A percentile compares a stretch with the other conserved stretches of the same genome.
phyloP scores from a whole-genome alignment of 35 echinoderm and acorn worm species.

The Lytechinus variegatus region DNA sequence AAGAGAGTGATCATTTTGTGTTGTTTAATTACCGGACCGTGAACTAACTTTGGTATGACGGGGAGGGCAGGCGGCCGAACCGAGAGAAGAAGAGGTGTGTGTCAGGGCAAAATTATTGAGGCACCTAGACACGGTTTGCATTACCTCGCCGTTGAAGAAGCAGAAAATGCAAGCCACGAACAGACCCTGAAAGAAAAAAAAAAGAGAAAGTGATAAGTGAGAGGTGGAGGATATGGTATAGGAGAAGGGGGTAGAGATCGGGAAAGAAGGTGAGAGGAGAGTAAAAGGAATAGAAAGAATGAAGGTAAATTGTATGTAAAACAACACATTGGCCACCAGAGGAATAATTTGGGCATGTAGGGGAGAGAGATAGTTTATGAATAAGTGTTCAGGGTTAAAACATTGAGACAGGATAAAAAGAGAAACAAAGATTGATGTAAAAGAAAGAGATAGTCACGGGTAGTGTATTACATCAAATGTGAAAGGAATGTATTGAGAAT shows the following conservation, averaged over 20 bases:
- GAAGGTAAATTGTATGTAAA: background rate
- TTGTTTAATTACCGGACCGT: conserved; percentile 76
- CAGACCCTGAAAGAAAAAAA: conserved; percentile 80
- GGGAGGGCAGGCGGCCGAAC: conserved; percentile 73
- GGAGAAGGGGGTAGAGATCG: background rate
- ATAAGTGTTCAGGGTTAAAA: too few relatives aligned
- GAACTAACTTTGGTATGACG: conserved; percentile 98
- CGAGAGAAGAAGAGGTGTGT: conserved; percentile 74
- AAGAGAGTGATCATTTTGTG: conserved; percentile 28
- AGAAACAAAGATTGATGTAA: too few relatives aligned
- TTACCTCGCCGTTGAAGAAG: conserved; percentile 99
- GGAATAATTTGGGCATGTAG: background rate
- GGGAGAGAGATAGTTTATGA: background rate
- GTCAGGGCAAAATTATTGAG: conserved; percentile 84
- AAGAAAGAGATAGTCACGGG: too few relatives aligned
- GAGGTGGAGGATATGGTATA: background rate
- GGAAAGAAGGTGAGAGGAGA: background rate
- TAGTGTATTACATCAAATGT: too few relatives aligned
- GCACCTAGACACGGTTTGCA: conserved; percentile 83
- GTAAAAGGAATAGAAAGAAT: background rate
- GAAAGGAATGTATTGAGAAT: too few relatives aligned
- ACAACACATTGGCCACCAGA: background rate
- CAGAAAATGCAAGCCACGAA: conserved; percentile 99
- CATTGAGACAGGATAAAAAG: too few relatives aligned
- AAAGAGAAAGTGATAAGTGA: conserved; percentile 33